These are phyloP conservation scores for Trichosurus vulpecula DNA, from an alignment of 2,797 vertebrate genomes.

Conservation along the genomic window DNA sequence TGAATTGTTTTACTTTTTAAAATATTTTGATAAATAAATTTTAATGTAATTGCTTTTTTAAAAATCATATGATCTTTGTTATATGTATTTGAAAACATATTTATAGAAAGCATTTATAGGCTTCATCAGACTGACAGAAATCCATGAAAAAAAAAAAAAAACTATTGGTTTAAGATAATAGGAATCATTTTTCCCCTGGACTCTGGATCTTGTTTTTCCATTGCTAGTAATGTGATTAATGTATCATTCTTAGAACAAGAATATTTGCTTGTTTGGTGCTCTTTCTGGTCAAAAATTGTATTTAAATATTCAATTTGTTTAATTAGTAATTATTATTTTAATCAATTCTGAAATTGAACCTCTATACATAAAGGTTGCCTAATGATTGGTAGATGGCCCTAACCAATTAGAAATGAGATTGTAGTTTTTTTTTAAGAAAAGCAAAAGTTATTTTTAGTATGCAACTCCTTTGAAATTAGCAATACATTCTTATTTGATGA, in stretches of 20 bases:
- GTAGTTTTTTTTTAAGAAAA: background rate
- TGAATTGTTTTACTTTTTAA: background rate
- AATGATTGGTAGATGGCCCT: background rate
- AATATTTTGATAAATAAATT: background rate
- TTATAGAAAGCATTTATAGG: background rate
- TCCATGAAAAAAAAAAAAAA: background rate
- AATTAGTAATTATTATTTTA: background rate
- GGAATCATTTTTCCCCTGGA: background rate
- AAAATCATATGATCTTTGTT: background rate
- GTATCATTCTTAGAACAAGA: background rate
- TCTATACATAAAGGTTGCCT: background rate
- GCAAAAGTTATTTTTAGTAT: background rate
- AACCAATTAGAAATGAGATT: background rate
- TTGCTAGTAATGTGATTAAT: background rate
- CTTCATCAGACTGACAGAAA: background rate
- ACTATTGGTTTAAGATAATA: background rate
- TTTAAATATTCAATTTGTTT: background rate
- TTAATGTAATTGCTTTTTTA: background rate
- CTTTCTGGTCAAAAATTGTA: background rate
- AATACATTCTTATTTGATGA: background rate
- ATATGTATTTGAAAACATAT: background rate
- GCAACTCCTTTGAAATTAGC: background rate
- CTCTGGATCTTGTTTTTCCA: background rate
- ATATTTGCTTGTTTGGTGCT: background rate
- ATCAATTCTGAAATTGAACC: background rate